These are phyloP conservation scores for Andrena marginata DNA, from an alignment of 2,888 invertebrate species.

Conservation along the genomic window DNA sequence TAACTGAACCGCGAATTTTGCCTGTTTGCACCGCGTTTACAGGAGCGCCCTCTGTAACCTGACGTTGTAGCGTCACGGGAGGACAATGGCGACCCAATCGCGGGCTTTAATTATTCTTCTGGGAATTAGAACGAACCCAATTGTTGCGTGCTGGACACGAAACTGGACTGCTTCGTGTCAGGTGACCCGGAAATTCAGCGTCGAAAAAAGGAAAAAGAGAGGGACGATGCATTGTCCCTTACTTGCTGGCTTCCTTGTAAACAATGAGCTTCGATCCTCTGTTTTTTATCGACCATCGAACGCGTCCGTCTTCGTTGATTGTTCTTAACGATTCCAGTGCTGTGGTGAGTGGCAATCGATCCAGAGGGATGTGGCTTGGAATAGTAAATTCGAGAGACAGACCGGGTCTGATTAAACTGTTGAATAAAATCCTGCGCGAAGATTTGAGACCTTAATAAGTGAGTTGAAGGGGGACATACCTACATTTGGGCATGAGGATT, in stretches of 20 bases:
- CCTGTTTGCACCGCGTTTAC: constrained; percentile 2
- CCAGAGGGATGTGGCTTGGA: not conserved
- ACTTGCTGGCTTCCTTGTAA: constrained; percentile 7
- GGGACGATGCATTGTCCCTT: constrained; percentile 15
- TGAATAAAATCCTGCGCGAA: no score
- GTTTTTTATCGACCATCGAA: not conserved
- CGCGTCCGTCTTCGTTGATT: not conserved
- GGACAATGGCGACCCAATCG: constrained; percentile 36
- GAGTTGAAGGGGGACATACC: no score
- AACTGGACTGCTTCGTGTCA: not conserved
- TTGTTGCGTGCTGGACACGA: constrained; percentile 28
- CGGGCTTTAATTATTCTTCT: constrained; percentile 45
- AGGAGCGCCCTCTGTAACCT: constrained; percentile 4
- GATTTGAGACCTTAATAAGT: no score
- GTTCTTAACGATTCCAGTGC: constrained; percentile 9
- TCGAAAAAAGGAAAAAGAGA: not conserved
- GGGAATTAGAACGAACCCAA: constrained; percentile 37
- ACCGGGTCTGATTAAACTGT: no score
- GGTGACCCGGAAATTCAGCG: constrained; percentile 35
- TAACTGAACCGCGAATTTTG: constrained; percentile 63
- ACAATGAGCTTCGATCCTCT: constrained; percentile 20
- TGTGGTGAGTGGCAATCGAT: not conserved
- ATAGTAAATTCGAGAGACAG: no score
- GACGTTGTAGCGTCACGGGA: not conserved
- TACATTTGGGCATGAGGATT: no score